Evolutionary conservation across 1,140 invertebrate species (phyloP), one percentile per base, ranked within the genome.

Genomic region (Drosophila takahashii): DNA sequence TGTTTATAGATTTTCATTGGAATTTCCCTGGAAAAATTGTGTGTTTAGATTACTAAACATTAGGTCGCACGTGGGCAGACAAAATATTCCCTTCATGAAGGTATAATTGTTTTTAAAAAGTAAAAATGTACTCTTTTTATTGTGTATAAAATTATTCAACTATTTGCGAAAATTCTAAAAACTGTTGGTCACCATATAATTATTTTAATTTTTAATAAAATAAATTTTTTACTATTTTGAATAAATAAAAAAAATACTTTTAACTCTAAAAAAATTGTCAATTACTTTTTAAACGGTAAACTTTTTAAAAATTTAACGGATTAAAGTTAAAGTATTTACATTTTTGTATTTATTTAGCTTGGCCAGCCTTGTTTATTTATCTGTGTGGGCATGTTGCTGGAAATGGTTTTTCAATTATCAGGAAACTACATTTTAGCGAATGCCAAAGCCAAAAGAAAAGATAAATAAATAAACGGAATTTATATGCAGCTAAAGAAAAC

Each of bases 341-440:
- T 9, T 59, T 51, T 34, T 1, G 13, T 11, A n/a, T 41, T 47
- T 37, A 37, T 22, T 45, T 56, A 39, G 18, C 9, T 22, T 18
- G 42, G 3, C 27, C 2, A 26, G 11, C 10, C 18, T 66, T 85
- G 65, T 81, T 86, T 86, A 86, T 85, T 85, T 85, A 52, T 47
- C 18, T 44, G 50, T 18, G 32, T 50, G 16, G 54, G 41, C 44
- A 60, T 65, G 42, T 42, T 29, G 56, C 8, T 72, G 54, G 60
- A 65, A 60, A 44, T 70, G 41, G 11, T 34, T 64, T 65, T 65
- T 59, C 42, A 32, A 84, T 73, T 77, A 53, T 56, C 59, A 34
- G 61, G 59, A 69, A 77, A 62, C 22, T 41, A 32, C 2, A 41
- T 16, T 48, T 9, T 54, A 29, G 36, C 32, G 10, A 59, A 47